Base-by-base conservation (phyloP, 2,797 vertebrate species). In the Sebastes goodei region DNA sequence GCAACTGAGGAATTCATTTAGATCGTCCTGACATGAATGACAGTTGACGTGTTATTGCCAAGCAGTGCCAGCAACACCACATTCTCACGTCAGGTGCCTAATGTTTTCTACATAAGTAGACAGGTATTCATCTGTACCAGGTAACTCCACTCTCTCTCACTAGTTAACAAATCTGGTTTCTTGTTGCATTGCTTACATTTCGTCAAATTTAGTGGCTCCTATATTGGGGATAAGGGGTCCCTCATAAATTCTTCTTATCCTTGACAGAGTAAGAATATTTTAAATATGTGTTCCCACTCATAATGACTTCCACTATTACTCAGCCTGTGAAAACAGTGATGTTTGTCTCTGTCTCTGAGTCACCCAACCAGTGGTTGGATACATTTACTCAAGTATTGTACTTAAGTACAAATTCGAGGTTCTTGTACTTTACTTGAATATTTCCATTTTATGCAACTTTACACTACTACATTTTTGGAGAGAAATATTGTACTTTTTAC, bases 21-120 rank as follows among this genome's bases (percentile, higher is more conserved):
- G 5, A 0, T 12, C 35, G 4, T 12, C 4, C 23, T 23, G 23
- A 23, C 23, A 23, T 46, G 0, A 46, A 0, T 46, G 14, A 14
- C 6, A 3, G 42, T 46, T 20, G 46, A 20, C 5, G 0, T 49
- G 46, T 49, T 14, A 7, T 49, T 49, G 2, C 6, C 7, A 20
- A 49, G 12, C 21, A 55, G 10, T 12, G 21, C 2, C 2, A 55
- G 21, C 0, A 10, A 23, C 10, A 55, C 2, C 5, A 55, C 53
- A 49, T 42, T 42, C 38, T 42, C 38, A 42, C 5, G 0, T 42
- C 2, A 6, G 38, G 0, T 14, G 38, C 12, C 12, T 14, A 17
- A 46, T 46, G 9, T 29, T 21, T 38, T 64, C 35, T 65, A 27
- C 6, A n/a, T n/a, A 4, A 17, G 6, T 21, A 46, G 5, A 25